Evolutionary conservation across 2,113 vertebrate species (phyloP).

Genomic region (Panthera tigris): DNA sequence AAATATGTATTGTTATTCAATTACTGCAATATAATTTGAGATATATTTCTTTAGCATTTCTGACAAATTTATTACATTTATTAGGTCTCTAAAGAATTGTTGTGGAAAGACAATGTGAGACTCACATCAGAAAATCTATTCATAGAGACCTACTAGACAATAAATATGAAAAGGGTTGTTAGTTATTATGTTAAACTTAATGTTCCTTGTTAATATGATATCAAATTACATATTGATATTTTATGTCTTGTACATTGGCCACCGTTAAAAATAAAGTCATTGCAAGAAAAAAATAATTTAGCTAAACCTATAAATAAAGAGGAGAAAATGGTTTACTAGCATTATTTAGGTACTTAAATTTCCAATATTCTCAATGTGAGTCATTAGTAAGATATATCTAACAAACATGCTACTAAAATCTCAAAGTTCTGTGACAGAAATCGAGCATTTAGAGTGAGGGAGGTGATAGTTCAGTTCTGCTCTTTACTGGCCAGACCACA

Average conservation of each 20-base stretch:
- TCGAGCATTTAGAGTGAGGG: not conserved
- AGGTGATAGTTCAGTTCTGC: not conserved
- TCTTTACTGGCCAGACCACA: not conserved
- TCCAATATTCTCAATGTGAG: not conserved
- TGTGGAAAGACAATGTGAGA: not conserved
- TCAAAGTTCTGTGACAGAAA: not conserved
- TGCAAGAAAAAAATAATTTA: not conserved
- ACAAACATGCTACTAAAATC: not conserved
- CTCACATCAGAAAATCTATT: not conserved
- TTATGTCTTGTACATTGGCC: not conserved
- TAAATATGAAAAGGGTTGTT: not conserved
- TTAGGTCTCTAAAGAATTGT: not conserved
- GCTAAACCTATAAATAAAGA: not conserved
- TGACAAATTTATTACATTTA: not conserved
- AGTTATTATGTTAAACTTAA: not conserved
- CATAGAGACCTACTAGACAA: not conserved
- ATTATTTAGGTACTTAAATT: not conserved
- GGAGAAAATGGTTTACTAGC: not conserved
- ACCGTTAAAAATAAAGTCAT: not conserved
- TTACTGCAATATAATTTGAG: not conserved
- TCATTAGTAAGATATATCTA: not conserved
- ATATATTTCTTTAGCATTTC: not conserved
- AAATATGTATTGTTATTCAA: not conserved
- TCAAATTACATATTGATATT: not conserved
- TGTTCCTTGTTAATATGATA: not conserved